Percentiles rank a stretch among this genome's conserved stretches.
Evolutionary conservation across 2,113 vertebrate genomes (phyloP).

Genomic region (Zootoca vivipara): DNA sequence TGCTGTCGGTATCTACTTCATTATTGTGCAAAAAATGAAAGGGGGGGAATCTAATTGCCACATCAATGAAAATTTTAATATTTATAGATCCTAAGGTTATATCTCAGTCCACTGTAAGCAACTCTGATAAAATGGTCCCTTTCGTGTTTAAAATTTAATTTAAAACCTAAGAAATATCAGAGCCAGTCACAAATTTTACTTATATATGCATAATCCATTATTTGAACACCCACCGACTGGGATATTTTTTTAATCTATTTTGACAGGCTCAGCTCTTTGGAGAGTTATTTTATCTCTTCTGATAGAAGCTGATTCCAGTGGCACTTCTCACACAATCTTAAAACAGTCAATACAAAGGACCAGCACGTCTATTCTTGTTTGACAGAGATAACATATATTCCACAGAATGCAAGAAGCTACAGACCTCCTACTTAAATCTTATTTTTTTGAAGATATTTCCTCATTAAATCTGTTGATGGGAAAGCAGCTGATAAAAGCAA

Average conservation of each 20-base stretch:
- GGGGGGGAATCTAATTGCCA: conserved; percentile 22
- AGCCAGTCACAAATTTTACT: conserved; percentile 39
- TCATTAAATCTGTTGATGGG: conserved; percentile 38
- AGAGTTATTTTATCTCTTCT: conserved; percentile 67
- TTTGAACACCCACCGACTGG: conserved; percentile 33
- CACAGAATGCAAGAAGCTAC: conserved; percentile 17
- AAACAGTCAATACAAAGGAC: conserved; percentile 63
- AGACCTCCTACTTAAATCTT: conserved; percentile 33
- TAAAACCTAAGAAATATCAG: conserved; percentile 61
- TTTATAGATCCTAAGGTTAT: conserved; percentile 56
- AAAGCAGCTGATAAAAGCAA: background rate
- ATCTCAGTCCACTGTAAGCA: conserved; percentile 47
- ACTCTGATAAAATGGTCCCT: conserved; percentile 42
- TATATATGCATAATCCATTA: conserved; percentile 59
- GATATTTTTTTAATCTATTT: conserved; percentile 45
- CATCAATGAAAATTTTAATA: conserved; percentile 63
- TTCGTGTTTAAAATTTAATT: conserved; percentile 63
- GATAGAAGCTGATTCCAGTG: conserved; percentile 55
- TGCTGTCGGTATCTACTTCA: conserved; percentile 46
- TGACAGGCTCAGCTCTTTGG: conserved; percentile 60
- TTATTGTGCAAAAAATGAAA: conserved; percentile 34
- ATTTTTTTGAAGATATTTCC: conserved; percentile 45
- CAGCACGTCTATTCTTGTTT: conserved; percentile 49
- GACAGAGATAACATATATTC: conserved; percentile 54
- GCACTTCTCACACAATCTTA: conserved; percentile 62